These are phyloP conservation scores for Orthosia cruda DNA, from an alignment of 2,888 invertebrate species.

Conservation along the genomic window DNA sequence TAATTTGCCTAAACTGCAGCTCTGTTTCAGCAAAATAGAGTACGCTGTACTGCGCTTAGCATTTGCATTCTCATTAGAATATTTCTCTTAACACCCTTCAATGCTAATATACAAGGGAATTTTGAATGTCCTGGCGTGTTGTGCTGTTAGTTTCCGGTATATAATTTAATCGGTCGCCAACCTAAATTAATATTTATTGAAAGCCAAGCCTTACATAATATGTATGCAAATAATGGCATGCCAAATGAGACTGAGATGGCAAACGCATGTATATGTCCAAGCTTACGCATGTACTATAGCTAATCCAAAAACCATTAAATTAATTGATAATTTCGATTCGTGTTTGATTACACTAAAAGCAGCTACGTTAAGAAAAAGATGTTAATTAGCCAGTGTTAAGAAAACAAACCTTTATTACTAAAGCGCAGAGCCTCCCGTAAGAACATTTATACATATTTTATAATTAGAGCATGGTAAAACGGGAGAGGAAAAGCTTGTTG, in stretches of 20 bases:
- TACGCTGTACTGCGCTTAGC: slow-evolving; percentile 74
- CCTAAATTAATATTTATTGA: slow-evolving; percentile 36
- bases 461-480: slow-evolving; percentile 55
- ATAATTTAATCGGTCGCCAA: slow-evolving; percentile 46
- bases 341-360: slow-evolving; percentile 34
- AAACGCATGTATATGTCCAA: neutral
- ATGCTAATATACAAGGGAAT: slow-evolving; percentile 50
- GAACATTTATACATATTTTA: slow-evolving; percentile 53
- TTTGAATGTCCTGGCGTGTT: slow-evolving; percentile 35
- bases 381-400: slow-evolving; percentile 52
- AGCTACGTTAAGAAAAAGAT: slow-evolving; percentile 38
- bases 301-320: no score
- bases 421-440: slow-evolving; percentile 27
- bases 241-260: slow-evolving; percentile 27
- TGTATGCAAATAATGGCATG: slow-evolving; percentile 46
- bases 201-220: slow-evolving; percentile 15
- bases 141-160: slow-evolving; percentile 25
- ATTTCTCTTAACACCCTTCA: slow-evolving; percentile 73
- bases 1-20: slow-evolving; percentile 71
- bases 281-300: neutral
- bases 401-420: slow-evolving; percentile 49
- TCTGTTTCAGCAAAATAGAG: slow-evolving; percentile 65
- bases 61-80: slow-evolving; percentile 82
- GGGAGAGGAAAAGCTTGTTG: slow-evolving; percentile 64
- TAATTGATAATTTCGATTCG: neutral